Base-by-base conservation (phyloP, 2,113 vertebrate genomes). In the Proteles cristata region DNA sequence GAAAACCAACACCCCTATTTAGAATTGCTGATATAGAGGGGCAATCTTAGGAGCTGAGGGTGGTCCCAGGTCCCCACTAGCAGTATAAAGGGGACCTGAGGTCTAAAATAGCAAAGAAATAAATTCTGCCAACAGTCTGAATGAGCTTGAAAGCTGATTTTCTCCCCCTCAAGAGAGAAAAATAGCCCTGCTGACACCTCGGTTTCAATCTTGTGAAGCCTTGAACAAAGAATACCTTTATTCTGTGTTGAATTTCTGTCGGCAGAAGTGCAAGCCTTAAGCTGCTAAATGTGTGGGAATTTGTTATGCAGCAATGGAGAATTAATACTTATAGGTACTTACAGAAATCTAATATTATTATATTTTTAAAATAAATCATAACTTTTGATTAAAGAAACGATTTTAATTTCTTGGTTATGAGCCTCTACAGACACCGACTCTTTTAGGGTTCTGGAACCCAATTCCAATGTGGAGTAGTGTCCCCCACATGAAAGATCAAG, bases 61-160 rank as follows among this genome's bases (percentile, higher is more conserved):
- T 12, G 28, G 31, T 11, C 8, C 6, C 26, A 11, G 1, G 0
- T 33, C 45, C 48, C 1, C 1, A 26, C 3, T 26, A 35, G 1
- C 2, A 61, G 28, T 15, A 17, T 35, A 11, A 39, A 28, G 8
- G 4, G 5, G 33, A 33, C 2, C 14, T 77, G 5, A 8, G 35
- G 45, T 43, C 58, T 69, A 23, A 48, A 26, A n/a, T 3, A 43
- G 11, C 39, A 74, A 81, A n/a, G 16, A 76, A 80, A 53, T n/a
- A 16, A 11, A n/a, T 81, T 23, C 65, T 39, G 31, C 11, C 35
- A 63, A 11, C 7, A 43, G 4, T 11, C 2, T 77, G 11, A 61
- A 35, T 50, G 33, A 79, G 15, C 26, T 21, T 66, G 10, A 63
- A 84, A 90, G 12, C 12, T 31, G 14, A 76, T 26, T 71, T 53